These are phyloP conservation scores for Chymomyza fuscimana DNA, from an alignment of 2,888 invertebrate species.

Conservation along the genomic window DNA sequence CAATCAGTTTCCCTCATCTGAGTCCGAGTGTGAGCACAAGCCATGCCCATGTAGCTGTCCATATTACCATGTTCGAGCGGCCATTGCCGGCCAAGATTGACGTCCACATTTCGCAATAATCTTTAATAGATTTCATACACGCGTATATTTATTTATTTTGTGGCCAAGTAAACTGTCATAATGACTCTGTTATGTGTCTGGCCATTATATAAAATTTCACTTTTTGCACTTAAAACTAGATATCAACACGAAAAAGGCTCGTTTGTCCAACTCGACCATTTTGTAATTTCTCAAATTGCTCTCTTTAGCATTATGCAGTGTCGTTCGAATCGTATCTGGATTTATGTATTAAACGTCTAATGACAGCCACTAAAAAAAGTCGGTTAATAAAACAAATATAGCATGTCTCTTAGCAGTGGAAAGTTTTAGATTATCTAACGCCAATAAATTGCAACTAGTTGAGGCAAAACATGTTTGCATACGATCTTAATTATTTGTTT, in stretches of 20 bases:
- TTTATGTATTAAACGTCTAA: slow-evolving; percentile 32
- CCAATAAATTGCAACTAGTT: neutral
- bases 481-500: neutral
- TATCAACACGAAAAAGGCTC: slow-evolving; percentile 47
- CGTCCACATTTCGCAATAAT: slow-evolving; percentile 55
- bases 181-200: slow-evolving; percentile 66
- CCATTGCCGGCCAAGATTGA: neutral
- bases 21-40: slow-evolving; percentile 21
- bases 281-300: slow-evolving; percentile 17
- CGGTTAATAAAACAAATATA: slow-evolving; percentile 35
- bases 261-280: slow-evolving; percentile 43
- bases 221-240: slow-evolving; percentile 43
- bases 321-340: neutral
- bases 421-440: neutral
- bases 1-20: no score
- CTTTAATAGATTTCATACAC: slow-evolving; percentile 61
- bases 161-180: slow-evolving; percentile 67
- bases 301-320: neutral
- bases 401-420: neutral
- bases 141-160: slow-evolving; percentile 28
- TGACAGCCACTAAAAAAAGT: slow-evolving; percentile 38
- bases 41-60: slow-evolving; percentile 46
- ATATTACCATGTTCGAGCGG: slow-evolving; percentile 7
- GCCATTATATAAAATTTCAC: slow-evolving; percentile 71
- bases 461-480: neutral